Evolutionary conservation across 2,888 invertebrate species (phyloP), one percentile per base, ranked within the genome.

Genomic region (Erebia epiphron): DNA sequence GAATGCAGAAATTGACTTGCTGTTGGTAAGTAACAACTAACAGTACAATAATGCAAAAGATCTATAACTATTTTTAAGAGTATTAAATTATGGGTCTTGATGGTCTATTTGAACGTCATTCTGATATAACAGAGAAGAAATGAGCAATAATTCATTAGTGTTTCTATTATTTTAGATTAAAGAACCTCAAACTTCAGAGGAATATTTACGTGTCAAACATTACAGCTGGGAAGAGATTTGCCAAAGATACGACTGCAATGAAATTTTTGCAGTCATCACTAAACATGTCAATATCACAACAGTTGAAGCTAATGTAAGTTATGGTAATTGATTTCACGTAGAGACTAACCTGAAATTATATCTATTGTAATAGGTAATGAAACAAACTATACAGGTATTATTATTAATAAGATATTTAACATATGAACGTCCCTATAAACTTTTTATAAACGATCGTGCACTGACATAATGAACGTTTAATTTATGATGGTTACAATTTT

Each of bases 1-100:
- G 66, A 79, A 79, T 11, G 79, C 83, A 26, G 75, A 81, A 9
- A 68, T 91, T 13, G 87, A 90, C 82, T 82, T 93, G 65, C 77
- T 83, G 61, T 77, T 76, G 78, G 92, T 92, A 73, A 85, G 86
- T 80, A 43, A 61, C 1, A 56, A 13, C 14, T 43, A n/a, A 16
- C 16, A 16, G 7, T 7, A 14, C 46, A 1, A 46, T 4, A 14
- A 7, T 50, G n/a, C 50, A 50, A 18, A 9, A 49, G 57, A 10
- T 11, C 11, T 21, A 16, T 16, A 35, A 14, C 58, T 43, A 63
- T 64, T 67, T 56, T 49, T 58, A 26, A 13, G 9, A 10, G 35
- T 35, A 14, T 58, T 21, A 18, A 35, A 35, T 26, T 26, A 26
- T 26, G 7, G 35, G 7, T 7, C 35, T 35, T 7, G 35, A 35